Conservation (phyloP, 1,140 invertebrate species). For the Homalodisca vitripennis region DNA sequence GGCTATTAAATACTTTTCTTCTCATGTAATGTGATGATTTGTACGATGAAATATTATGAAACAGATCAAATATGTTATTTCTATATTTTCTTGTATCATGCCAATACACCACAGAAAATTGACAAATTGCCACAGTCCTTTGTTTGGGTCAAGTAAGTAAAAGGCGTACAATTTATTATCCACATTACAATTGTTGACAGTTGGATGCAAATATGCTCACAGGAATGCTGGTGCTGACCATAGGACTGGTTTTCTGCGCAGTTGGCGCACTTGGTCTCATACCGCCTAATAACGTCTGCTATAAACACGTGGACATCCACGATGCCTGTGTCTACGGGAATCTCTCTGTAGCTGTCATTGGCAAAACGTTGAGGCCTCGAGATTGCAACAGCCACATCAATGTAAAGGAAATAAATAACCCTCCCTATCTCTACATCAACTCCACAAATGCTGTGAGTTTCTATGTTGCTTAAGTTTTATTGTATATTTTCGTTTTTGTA, state of each 20-base stretch:
- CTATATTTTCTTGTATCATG: too few species aligned
- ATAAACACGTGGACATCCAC: not conserved
- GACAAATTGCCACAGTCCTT: too few species aligned
- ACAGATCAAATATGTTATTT: too few species aligned
- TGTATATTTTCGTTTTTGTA: too few species aligned
- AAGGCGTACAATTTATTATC: too few species aligned
- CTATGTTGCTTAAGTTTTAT: too few species aligned
- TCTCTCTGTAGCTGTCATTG: not conserved
- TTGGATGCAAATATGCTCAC: not conserved
- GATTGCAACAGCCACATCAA: not conserved
- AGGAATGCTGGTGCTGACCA: not conserved
- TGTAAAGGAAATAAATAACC: not conserved
- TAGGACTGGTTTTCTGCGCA: not conserved
- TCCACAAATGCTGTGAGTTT: not conserved
- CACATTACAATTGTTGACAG: too few species aligned
- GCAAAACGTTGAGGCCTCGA: not conserved
- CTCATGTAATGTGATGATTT: too few species aligned
- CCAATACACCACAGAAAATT: too few species aligned
- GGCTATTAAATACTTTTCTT: too few species aligned
- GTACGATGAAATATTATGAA: too few species aligned
- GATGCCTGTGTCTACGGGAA: constrained; percentile 21
- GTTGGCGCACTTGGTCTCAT: not conserved
- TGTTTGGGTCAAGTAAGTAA: too few species aligned
- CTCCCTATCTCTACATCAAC: not conserved
- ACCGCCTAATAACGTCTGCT: not conserved